phyloP scores from a whole-genome alignment of 2,888 invertebrate genomes.

The Synanthedon tipuliformis region DNA sequence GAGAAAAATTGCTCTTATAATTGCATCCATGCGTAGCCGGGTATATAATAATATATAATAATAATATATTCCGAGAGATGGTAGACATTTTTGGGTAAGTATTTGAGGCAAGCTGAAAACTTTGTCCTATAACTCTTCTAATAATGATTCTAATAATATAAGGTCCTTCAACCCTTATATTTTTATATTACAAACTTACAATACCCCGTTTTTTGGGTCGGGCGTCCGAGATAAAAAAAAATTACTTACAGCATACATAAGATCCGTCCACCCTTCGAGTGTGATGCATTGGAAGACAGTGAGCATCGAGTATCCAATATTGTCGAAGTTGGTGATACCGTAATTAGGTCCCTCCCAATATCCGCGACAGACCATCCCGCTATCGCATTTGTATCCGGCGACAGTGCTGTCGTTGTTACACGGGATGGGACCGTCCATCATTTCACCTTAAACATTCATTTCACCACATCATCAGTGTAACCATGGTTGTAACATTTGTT shows the following conservation, averaged over 20 bases:
- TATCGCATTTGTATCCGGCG: constrained; percentile 74
- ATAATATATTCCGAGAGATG: no score
- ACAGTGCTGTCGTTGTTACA: constrained; percentile 74
- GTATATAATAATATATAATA: no score
- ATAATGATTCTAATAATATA: no score
- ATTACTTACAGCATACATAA: constrained; percentile 88
- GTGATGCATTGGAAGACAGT: constrained; percentile 99
- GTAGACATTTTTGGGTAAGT: no score
- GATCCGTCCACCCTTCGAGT: constrained; percentile 99
- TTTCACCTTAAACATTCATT: constrained; percentile 3
- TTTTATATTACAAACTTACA: no score
- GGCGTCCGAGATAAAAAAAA: neutral
- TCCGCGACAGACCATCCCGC: constrained; percentile 65
- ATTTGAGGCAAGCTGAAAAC: no score
- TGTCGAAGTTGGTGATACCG: constrained; percentile 99
- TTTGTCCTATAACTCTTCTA: no score
- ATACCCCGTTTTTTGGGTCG: no score
- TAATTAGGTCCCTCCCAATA: constrained; percentile 83
- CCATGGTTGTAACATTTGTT: no score
- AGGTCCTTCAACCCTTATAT: no score
- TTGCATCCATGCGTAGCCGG: no score
- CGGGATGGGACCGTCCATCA: constrained; percentile 27
- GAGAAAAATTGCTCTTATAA: no score
- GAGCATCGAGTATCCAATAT: constrained; percentile 98
- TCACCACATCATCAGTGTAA: constrained; percentile 15